Evolutionary conservation across 2,797 vertebrate genomes (phyloP).

Genomic region (Pseudochaenichthys georgianus): DNA sequence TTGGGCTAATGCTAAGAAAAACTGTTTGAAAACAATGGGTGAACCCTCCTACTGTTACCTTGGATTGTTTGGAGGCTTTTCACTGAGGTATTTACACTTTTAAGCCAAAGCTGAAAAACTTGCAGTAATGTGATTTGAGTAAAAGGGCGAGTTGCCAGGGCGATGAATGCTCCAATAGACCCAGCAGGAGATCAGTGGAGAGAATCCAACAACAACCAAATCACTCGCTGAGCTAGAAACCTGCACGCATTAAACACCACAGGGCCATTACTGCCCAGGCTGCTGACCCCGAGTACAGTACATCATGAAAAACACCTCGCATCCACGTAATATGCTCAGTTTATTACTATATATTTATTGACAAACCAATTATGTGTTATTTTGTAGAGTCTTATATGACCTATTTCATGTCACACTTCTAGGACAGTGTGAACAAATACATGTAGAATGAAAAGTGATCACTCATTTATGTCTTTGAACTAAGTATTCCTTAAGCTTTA

Average conservation of each 20-base stretch:
- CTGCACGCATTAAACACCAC: conserved; percentile 26
- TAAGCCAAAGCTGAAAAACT: conserved; percentile 40
- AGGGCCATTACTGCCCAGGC: conserved; percentile 10
- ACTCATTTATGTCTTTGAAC: too few species aligned
- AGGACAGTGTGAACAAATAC: too few species aligned
- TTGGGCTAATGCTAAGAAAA: background rate
- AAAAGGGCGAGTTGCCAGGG: conserved; percentile 71
- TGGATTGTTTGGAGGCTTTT: conserved; percentile 30
- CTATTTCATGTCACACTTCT: too few species aligned
- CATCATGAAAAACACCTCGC: conserved; percentile 14
- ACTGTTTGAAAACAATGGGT: conserved; percentile 28
- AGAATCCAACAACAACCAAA: conserved; percentile 49
- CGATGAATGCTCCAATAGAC: conserved; percentile 71
- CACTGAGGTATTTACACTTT: conserved; percentile 38
- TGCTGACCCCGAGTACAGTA: conserved; percentile 12
- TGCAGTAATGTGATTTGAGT: conserved; percentile 63
- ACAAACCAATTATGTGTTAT: background rate
- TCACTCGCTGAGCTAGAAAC: conserved; percentile 51
- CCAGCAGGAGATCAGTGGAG: conserved; percentile 66
- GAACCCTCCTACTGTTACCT: background rate
- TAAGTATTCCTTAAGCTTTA: too few species aligned
- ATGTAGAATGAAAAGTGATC: too few species aligned
- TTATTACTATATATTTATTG: background rate
- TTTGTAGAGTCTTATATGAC: too few species aligned
- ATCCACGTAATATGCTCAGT: background rate